A percentile compares a stretch with the other conserved stretches of the same genome.
phyloP scores from a whole-genome alignment of 2,797 vertebrate genomes.

The Thamnophis elegans region DNA sequence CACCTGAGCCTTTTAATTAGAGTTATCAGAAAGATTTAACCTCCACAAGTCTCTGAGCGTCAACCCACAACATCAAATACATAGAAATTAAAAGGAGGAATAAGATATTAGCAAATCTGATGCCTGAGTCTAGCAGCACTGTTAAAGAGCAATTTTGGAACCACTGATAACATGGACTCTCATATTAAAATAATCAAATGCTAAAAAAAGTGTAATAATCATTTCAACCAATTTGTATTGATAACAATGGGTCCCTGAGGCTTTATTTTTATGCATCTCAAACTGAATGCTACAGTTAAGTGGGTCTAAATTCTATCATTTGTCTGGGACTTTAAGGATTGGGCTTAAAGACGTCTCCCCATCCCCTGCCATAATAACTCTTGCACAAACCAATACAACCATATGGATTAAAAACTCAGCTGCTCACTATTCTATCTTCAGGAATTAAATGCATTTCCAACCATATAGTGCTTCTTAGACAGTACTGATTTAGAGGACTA shows the following conservation, averaged over 20 bases:
- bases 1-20: background rate
- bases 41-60: background rate
- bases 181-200: background rate
- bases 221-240: background rate
- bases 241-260: background rate
- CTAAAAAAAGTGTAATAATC: background rate
- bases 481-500: background rate
- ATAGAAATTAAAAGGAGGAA: background rate
- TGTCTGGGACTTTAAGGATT: background rate
- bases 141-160: background rate
- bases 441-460: background rate
- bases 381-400: background rate
- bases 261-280: background rate
- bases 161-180: background rate
- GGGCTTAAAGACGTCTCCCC: background rate
- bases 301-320: background rate
- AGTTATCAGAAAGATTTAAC: background rate
- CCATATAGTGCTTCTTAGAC: constrained; percentile 5
- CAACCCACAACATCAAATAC: background rate
- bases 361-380: background rate
- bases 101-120: background rate
- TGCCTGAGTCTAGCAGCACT: background rate
- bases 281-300: background rate
- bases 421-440: background rate
- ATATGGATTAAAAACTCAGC: background rate